phyloP scores from a whole-genome alignment of 2,113 vertebrate species.

The Brachirus orientalis region DNA sequence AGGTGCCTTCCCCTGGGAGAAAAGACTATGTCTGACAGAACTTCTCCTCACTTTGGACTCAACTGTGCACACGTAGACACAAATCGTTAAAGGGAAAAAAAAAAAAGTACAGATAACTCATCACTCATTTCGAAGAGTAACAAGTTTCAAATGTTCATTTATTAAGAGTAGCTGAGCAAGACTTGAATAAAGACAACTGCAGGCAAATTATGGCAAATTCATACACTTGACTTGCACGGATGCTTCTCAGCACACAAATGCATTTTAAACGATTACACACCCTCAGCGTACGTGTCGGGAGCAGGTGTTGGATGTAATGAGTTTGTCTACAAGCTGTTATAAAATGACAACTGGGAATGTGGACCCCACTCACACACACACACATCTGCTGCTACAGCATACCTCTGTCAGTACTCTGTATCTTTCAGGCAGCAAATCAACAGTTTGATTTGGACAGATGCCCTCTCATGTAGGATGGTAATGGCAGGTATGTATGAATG shows the following conservation, averaged over 20 bases:
- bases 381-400: conserved; percentile 15
- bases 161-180: neutral
- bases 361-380: conserved; percentile 50
- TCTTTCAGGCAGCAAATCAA: conserved; percentile 48
- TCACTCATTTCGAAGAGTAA: conserved; percentile 4
- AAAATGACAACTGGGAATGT: conserved; percentile 70
- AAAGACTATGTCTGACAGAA: conserved; percentile 12
- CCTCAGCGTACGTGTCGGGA: conserved; percentile 40
- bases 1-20: conserved; percentile 14
- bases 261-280: conserved; percentile 23
- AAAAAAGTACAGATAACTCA: neutral
- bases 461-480: conserved; percentile 20
- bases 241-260: conserved; percentile 19
- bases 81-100: neutral
- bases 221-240: conserved; percentile 49
- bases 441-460: conserved; percentile 41
- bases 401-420: conserved; percentile 48
- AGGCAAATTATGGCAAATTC: conserved; percentile 52
- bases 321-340: conserved; percentile 72
- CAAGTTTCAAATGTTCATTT: conserved; percentile 4
- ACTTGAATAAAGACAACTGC: conserved; percentile 10
- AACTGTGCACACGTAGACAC: neutral
- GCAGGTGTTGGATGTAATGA: conserved; percentile 74
- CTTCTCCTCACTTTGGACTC: conserved; percentile 23
- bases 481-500: conserved; percentile 40